Base-by-base conservation (phyloP, 2,113 vertebrate species). In the Hippotragus niger region DNA sequence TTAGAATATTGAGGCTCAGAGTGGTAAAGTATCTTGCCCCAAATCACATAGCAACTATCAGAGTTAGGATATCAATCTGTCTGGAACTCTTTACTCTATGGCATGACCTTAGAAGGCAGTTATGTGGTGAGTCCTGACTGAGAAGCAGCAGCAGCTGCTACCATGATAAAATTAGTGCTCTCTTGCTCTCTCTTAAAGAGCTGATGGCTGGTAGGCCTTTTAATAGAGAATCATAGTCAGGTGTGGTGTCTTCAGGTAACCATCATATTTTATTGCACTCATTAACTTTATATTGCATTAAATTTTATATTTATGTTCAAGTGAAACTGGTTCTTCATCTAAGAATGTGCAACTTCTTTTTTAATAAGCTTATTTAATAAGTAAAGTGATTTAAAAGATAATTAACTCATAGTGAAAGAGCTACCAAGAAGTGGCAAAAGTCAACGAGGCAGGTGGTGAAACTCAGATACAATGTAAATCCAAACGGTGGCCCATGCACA, bases 361-460 rank as follows among this genome's bases (percentile, higher is more conserved):
- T 95, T 45, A 93, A 91, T 88, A 90, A 87, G 47, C 13, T 93
- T 87, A 87, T 67, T 78, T 89, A 87, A 86, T 92, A 88, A 84
- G 85, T 88, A 31, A 76, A 67, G 25, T 43, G 21, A 55, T 64
- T 95, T 87, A 62, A 80, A 53, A 25, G 25, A 64, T 95, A 50
- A 50, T 45, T 74, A 74, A 62, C 23, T 71, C 33, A 40, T 11
- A 87, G 27, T 15, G 21, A 21, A 27, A 33, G 6, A 53, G 10
- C 92, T 83, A 62, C 27, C 19, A 95, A 47, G 40, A 53, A 96
- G 14, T 45, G 87, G 25, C 40, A 85, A 85, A 88, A 71, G 14
- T 53, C 40, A 31, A 55, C 1, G 29, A 81, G 21, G 36, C 5
- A 50, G 36, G 36, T 62, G 33, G 19, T 36, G 4, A 43, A 60